Evolutionary conservation across 2,113 vertebrate genomes (phyloP), one percentile per base, ranked within the genome.

Genomic region (Gallinago undulata): DNA sequence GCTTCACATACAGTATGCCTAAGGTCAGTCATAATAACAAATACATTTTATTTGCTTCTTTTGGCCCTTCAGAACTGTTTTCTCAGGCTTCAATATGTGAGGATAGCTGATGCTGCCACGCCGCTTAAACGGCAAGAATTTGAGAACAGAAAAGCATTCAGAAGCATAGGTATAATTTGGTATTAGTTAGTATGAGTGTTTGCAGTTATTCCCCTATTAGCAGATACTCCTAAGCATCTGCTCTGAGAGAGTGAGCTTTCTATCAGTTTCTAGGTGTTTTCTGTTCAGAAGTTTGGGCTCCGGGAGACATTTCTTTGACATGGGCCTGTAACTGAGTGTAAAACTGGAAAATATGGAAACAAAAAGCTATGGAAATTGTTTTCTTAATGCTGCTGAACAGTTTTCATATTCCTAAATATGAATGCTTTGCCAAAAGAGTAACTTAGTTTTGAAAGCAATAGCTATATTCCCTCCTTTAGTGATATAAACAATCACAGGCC

Each of bases 11-110:
- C 72, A 57, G 57, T 30, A 45, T 69, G 82, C 80, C 51, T 92
- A 80, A 93, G 47, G 88, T 96, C 83, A 95, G 51, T 22, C 43
- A 4, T 66, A 68, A 96, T n/a, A 94, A 94, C 82, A 96, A 93
- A 95, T 78, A 94, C n/a, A 90, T 74, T 94, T 84, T 80, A 70
- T 91, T 94, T 92, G 76, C 84, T 94, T 62, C 89, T 72, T 86
- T 76, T 90, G 85, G 89, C 64, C 87, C 75, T 87, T 72, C 68
- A 24, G 88, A 78, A 66, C 78, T 75, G 69, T 85, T 94, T 92
- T 75, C 92, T 88, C 77, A 56, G 86, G 62, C 89, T 64, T 76
- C 86, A 35, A 1, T 56, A 27, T 11, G 31, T 55, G 66, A 91
- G 50, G 57, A 56, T 28, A 51, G 69, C 56, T 91, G 69, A 59